Evolutionary conservation across 2,888 invertebrate genomes (phyloP), one percentile per base, ranked within the genome.

Genomic region (Eilema caniola): DNA sequence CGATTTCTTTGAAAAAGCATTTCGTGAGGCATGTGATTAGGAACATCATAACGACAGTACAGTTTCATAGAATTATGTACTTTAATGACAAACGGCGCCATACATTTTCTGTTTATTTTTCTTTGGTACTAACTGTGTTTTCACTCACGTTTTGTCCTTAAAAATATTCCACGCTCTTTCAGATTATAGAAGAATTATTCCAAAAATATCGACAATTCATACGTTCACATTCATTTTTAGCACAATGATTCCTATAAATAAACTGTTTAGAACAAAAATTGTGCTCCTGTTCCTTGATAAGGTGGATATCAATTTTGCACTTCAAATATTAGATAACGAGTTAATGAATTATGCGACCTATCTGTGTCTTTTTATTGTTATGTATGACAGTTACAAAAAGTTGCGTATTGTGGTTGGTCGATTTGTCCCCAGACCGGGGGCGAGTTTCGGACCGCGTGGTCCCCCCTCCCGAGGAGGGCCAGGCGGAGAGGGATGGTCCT

Each of bases 21-120:
- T 47, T 66, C 56, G 7, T 23, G n/a, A 62, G 61, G 14, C 16
- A 62, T n/a, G 59, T 24, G 69, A 70, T 53, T 66, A 60, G 56
- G 47, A 65, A 60, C 33, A 47, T 28, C 63, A 31, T 25, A 66
- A 66, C 64, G 63, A 63, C 72, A 64, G 20, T 53, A 56, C 47
- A 33, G 62, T 70, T 77, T 66, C 70, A n/a, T 65, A 25, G 72
- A 69, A 72, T 60, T 28, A 47, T 33, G 62, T 24, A n/a, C 62
- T 59, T 66, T 53, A 41, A 57, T 41, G 10, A n/a, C 59, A 33
- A 31, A 37, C 2, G 25, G 11, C 57, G 24, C 12, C 25, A 60
- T 41, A 59, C n/a, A 37, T 66, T 5, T 60, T 41, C 16, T 37
- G 24, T 57, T 37, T 66, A 66, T 33, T 66, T 57, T 66, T 24